Evolutionary conservation across 2,797 vertebrate species (phyloP).

Genomic region (Mastacembelus armatus): DNA sequence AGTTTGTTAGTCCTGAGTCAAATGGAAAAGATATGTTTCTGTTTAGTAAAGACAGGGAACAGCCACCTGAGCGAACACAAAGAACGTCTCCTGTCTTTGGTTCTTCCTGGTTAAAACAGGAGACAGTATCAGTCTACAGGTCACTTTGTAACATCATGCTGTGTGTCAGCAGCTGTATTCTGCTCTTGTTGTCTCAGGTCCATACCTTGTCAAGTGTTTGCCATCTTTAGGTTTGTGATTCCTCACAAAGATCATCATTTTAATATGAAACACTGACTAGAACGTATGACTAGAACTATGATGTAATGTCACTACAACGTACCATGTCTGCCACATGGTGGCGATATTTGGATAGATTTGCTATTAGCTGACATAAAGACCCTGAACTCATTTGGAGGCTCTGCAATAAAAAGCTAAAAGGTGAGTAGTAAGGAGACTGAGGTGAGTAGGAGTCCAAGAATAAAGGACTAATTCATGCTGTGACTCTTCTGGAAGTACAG

Average conservation of each 20-base stretch:
- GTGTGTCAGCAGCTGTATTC: background rate
- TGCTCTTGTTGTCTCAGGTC: background rate
- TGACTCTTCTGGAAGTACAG: too few relatives aligned
- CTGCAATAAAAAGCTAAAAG: conserved; percentile 32
- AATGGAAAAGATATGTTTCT: too few relatives aligned
- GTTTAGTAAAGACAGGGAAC: too few relatives aligned
- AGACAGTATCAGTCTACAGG: too few relatives aligned
- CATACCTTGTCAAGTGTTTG: background rate
- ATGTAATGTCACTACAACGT: conserved; percentile 39
- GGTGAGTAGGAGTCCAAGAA: too few relatives aligned
- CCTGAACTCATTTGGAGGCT: conserved; percentile 17
- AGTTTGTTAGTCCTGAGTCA: too few relatives aligned
- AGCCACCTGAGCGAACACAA: too few relatives aligned
- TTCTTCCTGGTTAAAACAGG: too few relatives aligned
- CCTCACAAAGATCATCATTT: background rate
- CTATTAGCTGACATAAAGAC: background rate
- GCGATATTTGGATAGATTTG: conserved; percentile 47
- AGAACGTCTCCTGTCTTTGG: too few relatives aligned
- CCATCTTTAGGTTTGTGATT: background rate
- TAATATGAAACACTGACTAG: background rate
- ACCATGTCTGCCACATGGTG: conserved; percentile 53
- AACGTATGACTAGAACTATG: background rate
- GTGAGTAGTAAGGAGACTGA: too few relatives aligned
- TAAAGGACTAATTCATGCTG: too few relatives aligned
- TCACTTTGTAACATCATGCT: too few relatives aligned